Conservation (phyloP, 1,140 invertebrate species). For the Lerema accius region DNA sequence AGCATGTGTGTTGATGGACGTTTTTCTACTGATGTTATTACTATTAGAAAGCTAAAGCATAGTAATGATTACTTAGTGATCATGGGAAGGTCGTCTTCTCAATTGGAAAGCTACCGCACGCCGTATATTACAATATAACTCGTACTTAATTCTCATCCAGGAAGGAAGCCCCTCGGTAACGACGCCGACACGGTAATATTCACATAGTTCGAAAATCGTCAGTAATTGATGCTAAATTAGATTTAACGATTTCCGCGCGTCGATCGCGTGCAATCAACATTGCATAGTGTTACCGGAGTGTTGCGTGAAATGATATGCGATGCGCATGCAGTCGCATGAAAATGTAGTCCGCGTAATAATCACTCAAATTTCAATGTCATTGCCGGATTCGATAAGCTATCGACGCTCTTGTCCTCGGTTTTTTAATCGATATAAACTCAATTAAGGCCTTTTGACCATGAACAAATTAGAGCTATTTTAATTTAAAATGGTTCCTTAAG, state of each 20-base stretch:
- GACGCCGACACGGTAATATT: slow-evolving; percentile 13
- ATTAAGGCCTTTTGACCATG: no score
- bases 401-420: neutral
- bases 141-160: slow-evolving; percentile 1
- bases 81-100: neutral
- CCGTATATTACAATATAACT: neutral
- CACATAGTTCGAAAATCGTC: slow-evolving; percentile 17
- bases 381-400: slow-evolving; percentile 4
- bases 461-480: no score
- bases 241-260: slow-evolving; percentile 21
- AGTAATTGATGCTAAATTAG: slow-evolving; percentile 24
- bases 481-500: no score
- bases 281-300: slow-evolving; percentile 17
- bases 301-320: slow-evolving; percentile 16
- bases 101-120: slow-evolving; percentile 1
- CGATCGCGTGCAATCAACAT: slow-evolving; percentile 10
- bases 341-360: slow-evolving; percentile 12
- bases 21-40: neutral
- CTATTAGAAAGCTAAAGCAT: neutral
- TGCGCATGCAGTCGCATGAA: slow-evolving; percentile 13
- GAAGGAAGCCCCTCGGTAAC: slow-evolving; percentile 12
- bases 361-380: slow-evolving; percentile 25
- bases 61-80: neutral
- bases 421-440: neutral
- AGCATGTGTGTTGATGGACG: neutral